Conservation (phyloP, 2,797 vertebrate species). For the Euphonia xanthogaster region DNA sequence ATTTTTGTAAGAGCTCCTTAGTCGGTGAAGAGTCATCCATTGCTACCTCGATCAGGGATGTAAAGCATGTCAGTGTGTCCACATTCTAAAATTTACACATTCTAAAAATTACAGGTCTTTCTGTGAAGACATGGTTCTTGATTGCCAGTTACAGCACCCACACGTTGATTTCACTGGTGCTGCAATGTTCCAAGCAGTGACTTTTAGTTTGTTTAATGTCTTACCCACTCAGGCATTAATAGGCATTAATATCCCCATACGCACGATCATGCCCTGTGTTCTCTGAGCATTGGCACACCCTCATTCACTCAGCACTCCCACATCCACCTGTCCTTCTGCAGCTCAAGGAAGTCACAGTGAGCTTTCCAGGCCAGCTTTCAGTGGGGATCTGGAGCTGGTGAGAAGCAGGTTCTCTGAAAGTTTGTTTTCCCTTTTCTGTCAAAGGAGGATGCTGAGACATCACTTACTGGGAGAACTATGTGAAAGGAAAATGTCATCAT, state of each 20-base stretch:
- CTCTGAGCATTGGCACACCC: not conserved
- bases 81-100: not conserved
- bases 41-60: not conserved
- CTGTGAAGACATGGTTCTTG: not conserved
- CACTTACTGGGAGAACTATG: slow-evolving; percentile 40
- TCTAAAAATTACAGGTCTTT: not conserved
- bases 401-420: not conserved
- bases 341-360: not conserved
- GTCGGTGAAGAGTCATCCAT: not conserved
- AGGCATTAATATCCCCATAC: not conserved
- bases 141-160: not conserved
- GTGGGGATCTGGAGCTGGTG: not conserved
- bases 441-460: slow-evolving; percentile 21
- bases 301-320: not conserved
- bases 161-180: not conserved
- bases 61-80: not conserved
- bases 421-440: slow-evolving; percentile 8
- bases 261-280: not conserved
- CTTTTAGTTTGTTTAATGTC: not conserved
- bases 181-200: not conserved
- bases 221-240: not conserved
- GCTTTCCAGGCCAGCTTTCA: not conserved
- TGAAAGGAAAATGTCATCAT: slow-evolving; percentile 15
- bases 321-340: not conserved
- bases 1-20: not conserved